Evolutionary conservation across 2,888 invertebrate species (phyloP).

Genomic region (Protodeltote pygarga): DNA sequence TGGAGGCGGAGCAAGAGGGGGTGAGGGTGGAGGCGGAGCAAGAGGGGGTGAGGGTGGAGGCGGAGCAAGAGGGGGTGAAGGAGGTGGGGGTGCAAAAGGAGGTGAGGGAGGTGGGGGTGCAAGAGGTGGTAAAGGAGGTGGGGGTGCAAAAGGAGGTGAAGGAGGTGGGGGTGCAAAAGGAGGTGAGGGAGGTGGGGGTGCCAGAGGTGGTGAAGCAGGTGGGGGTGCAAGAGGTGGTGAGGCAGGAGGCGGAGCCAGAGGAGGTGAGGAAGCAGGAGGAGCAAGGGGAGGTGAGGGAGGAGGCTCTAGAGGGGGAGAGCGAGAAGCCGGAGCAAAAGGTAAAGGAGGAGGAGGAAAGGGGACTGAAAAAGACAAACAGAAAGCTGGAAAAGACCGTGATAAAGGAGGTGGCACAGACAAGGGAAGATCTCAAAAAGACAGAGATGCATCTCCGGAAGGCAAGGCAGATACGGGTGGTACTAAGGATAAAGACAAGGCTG

Average conservation of each 20-base stretch:
- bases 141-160: not conserved
- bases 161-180: conserved; percentile 18
- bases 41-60: not conserved
- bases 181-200: conserved; percentile 2
- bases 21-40: conserved; percentile 9
- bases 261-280: conserved; percentile 5
- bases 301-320: conserved; percentile 2
- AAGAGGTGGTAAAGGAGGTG: conserved; percentile 10
- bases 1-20: conserved; percentile 7
- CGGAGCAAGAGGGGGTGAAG: conserved; percentile 12
- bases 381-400: conserved; percentile 19
- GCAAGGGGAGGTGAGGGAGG: conserved; percentile 1
- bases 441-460: not conserved
- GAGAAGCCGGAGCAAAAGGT: conserved; percentile 4
- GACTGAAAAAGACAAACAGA: conserved; percentile 2
- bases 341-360: conserved; percentile 1
- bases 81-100: conserved; percentile 5
- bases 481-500: conserved; percentile 30
- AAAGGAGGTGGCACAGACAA: conserved; percentile 2
- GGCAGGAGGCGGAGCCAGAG: not conserved
- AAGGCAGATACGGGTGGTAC: conserved; percentile 4
- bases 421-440: not conserved
- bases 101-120: not conserved
- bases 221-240: not conserved
- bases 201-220: too few relatives aligned